Evolutionary conservation across 1,140 invertebrate species (phyloP), one percentile per base, ranked within the genome.

Genomic region (Neodiprion pinetum): DNA sequence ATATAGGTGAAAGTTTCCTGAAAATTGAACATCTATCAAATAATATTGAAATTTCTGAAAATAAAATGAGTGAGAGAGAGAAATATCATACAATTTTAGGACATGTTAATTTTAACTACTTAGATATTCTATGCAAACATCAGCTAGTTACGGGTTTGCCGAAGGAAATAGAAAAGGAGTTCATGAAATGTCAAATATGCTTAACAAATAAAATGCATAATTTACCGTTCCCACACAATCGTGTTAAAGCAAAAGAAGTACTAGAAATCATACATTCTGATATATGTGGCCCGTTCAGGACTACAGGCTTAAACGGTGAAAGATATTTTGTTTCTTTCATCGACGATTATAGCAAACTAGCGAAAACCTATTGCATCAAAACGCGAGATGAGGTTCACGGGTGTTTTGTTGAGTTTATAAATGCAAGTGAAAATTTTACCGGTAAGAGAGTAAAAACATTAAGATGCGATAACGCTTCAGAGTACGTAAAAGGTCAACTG

Each of bases 271-370:
- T 85, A 7, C 82, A 86, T 71, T 75, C 76, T 4, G 83, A 86
- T 74, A 67, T 85, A 0, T 85, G 80, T 78, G 84, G 85, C 17
- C 84, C 85, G 0, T 81, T 87, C 76, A 77, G 70, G 14, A 75
- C 67, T 40, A 48, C 21, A 11, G 76, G 75, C 1, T 69, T 73
- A 23, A 65, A 74, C 70, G 67, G 53, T 21, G 70, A 78, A 67
- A 76, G 53, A 75, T 80, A 76, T 69, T 79, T 79, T 74, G 47
- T 77, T 69, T 61, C 72, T 9, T 74, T 77, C 71, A 77, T 79
- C 40, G 77, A 80, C 48, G 79, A 80, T 74, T 80, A 74, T 47
- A 78, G 72, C 67, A 78, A 78, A 53, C 14, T 74, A 65, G 61
- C 72, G 14, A 69, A 71, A 71, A 21, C 74, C 1, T 76, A 74